A percentile compares a stretch with the other conserved stretches of the same genome.
These are phyloP conservation scores for Plutella xylostella DNA, from an alignment of 2,888 invertebrate genomes.

Conservation along the genomic window DNA sequence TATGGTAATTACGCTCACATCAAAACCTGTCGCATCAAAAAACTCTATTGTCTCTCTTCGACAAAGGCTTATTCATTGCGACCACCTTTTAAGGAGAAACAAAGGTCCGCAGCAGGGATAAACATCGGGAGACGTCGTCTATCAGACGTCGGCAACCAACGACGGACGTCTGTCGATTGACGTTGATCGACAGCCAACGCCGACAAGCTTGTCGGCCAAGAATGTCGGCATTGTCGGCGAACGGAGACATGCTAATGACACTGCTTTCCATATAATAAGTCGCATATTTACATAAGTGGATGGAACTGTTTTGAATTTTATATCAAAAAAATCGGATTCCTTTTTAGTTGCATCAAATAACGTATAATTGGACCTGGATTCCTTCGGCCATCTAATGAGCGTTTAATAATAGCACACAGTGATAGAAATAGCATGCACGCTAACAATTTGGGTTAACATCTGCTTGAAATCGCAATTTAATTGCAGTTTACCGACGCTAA, in stretches of 20 bases:
- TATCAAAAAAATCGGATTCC: conserved; percentile 26
- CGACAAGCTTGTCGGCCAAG: conserved; percentile 13
- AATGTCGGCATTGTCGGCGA: conserved; percentile 25
- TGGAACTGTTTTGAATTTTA: conserved; percentile 28
- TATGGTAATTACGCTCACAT: conserved; percentile 1
- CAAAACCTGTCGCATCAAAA: neutral
- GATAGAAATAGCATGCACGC: too few relatives aligned
- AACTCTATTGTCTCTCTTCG: conserved; percentile 8
- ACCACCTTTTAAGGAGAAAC: conserved; percentile 57
- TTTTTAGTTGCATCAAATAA: too few relatives aligned
- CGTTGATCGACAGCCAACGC: conserved; percentile 56
- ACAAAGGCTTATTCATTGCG: conserved; percentile 20
- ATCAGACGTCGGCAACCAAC: conserved; percentile 28
- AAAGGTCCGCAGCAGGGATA: conserved; percentile 50
- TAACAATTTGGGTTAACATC: too few relatives aligned
- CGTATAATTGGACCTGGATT: too few relatives aligned
- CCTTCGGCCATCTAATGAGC: too few relatives aligned
- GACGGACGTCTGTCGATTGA: conserved; percentile 36
- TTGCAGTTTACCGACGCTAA: too few relatives aligned
- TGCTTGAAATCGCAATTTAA: too few relatives aligned
- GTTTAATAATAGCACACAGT: too few relatives aligned
- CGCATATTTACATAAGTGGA: conserved; percentile 20
- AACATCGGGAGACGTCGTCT: conserved; percentile 34
- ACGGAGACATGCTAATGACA: conserved; percentile 58
- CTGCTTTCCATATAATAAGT: conserved; percentile 65